phyloP scores from a whole-genome alignment of 2,888 invertebrate species.

The Polyommatus icarus region DNA sequence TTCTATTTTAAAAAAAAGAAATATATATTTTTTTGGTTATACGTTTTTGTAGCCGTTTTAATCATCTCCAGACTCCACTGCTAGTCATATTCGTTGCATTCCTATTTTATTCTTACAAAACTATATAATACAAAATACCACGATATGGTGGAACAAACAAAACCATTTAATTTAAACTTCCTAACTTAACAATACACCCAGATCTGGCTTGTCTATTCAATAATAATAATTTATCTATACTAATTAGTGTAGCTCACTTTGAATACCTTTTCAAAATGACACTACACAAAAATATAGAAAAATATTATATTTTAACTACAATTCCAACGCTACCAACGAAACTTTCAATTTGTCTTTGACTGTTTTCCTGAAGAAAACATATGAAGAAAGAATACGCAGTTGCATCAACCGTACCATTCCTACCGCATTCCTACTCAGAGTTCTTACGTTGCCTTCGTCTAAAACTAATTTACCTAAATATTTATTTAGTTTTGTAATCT shows the following conservation, averaged over 20 bases:
- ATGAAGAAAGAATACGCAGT: not conserved
- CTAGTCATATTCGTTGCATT: not conserved
- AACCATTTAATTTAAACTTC: not conserved
- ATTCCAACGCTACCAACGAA: not conserved
- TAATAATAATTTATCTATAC: not conserved
- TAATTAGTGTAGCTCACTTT: not conserved
- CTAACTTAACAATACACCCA: not conserved
- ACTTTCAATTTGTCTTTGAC: not conserved
- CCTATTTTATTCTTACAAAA: not conserved
- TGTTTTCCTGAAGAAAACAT: not conserved
- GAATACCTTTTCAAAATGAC: not conserved
- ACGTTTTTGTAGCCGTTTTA: no score
- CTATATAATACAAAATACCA: not conserved
- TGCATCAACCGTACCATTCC: not conserved
- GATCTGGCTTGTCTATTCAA: not conserved
- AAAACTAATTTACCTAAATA: not conserved
- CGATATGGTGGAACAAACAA: not conserved
- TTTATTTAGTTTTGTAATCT: not conserved
- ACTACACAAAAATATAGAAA: not conserved
- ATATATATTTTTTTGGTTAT: no score
- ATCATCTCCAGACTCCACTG: not conserved
- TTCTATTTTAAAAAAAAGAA: no score
- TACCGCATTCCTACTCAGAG: not conserved
- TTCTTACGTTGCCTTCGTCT: not conserved
- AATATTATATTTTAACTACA: not conserved